Evolutionary conservation across 2,113 vertebrate species (phyloP).

Genomic region (Arenaria interpres): DNA sequence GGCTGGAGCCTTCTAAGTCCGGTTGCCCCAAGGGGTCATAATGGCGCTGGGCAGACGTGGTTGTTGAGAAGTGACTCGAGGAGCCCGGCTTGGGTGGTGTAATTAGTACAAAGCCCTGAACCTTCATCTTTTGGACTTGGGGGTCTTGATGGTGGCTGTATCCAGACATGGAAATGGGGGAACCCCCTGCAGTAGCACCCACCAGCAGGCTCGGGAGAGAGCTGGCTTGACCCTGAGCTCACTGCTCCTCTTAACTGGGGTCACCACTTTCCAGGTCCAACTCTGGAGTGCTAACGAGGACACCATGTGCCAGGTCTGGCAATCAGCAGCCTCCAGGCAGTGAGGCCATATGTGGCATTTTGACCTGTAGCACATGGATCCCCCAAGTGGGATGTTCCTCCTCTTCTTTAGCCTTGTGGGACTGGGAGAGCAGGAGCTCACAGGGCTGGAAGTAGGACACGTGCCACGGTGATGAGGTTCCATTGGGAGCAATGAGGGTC

Average conservation of each 20-base stretch:
- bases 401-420: not conserved
- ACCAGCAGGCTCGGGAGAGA: not conserved
- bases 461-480: not conserved
- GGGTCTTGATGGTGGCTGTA: not conserved
- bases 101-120: not conserved
- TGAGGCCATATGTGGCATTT: not conserved
- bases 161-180: not conserved
- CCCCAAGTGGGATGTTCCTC: not conserved
- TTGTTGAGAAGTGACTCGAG: not conserved
- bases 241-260: not conserved
- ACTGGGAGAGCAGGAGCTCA: not conserved
- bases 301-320: not conserved
- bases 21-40: not conserved
- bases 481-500: not conserved
- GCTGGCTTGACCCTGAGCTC: not conserved
- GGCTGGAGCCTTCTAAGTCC: not conserved
- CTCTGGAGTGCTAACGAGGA: not conserved
- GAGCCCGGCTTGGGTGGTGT: not conserved
- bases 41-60: not conserved
- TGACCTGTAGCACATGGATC: fast-evolving
- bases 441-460: not conserved
- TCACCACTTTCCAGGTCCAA: fast-evolving
- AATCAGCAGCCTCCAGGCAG: not conserved
- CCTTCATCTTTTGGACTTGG: not conserved
- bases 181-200: not conserved